Evolutionary conservation across 2,888 invertebrate genomes (phyloP).

Genomic region (Lycia hirtaria): DNA sequence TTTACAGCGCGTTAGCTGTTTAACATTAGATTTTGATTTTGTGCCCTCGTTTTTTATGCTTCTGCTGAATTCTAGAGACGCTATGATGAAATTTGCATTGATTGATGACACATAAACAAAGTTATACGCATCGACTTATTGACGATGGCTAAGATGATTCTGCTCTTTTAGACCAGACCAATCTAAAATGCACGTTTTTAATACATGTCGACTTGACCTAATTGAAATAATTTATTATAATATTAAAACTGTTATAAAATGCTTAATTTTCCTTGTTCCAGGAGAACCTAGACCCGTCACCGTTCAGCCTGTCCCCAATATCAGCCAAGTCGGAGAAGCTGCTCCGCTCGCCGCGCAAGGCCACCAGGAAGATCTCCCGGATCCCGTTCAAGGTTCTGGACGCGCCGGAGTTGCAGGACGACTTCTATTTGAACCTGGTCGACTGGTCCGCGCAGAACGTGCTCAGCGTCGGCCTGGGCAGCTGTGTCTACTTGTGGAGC

Average conservation of each 20-base stretch:
- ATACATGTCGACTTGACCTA: background rate
- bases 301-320: conserved; percentile 97
- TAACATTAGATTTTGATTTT: background rate
- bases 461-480: conserved; percentile 98
- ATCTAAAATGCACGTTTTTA: no score
- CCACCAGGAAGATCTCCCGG: conserved; percentile 98
- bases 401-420: conserved; percentile 98
- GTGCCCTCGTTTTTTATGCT: background rate
- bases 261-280: conserved; percentile 69
- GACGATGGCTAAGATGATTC: background rate
- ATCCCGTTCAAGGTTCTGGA: conserved; percentile 99
- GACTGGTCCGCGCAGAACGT: conserved; percentile 99
- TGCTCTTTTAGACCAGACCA: background rate
- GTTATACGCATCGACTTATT: background rate
- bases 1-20: background rate
- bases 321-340: conserved; percentile 98
- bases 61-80: background rate
- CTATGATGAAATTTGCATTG: background rate
- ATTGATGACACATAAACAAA: background rate
- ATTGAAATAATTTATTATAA: no score
- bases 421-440: conserved; percentile 99
- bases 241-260: no score
- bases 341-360: conserved; percentile 97
- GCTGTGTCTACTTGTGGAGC: conserved; percentile 99
- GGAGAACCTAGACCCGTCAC: conserved; percentile 93